A percentile compares a stretch with the other conserved stretches of the same genome.
Evolutionary conservation across 2,888 invertebrate species (phyloP).

Genomic region (Arctia plantaginis): DNA sequence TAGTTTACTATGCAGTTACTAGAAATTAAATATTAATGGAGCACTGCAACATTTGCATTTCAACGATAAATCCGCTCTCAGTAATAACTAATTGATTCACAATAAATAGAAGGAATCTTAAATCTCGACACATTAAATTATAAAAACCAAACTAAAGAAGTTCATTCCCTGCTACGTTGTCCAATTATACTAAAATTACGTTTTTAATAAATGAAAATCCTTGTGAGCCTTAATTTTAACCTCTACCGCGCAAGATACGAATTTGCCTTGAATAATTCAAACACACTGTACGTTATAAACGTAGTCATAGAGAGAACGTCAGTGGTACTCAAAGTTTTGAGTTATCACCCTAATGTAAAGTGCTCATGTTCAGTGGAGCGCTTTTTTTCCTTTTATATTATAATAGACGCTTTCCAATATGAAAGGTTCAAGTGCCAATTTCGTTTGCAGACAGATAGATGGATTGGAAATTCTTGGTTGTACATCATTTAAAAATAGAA

Average conservation of each 20-base stretch:
- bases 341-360: slow-evolving; percentile 17
- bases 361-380: slow-evolving; percentile 7
- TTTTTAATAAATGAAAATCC: slow-evolving; percentile 69
- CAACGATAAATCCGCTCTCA: background rate
- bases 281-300: slow-evolving; percentile 52
- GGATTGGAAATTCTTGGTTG: background rate
- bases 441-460: background rate
- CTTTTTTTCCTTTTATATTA: slow-evolving; percentile 5
- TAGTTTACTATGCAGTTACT: slow-evolving; percentile 2
- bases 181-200: slow-evolving; percentile 70
- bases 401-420: background rate
- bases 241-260: slow-evolving; percentile 55
- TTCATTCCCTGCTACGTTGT: slow-evolving; percentile 40
- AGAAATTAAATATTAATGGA: slow-evolving; percentile 11
- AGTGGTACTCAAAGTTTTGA: slow-evolving; percentile 46
- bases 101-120: slow-evolving; percentile 18
- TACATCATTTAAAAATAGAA: background rate
- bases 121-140: slow-evolving; percentile 52
- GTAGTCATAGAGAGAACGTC: slow-evolving; percentile 35
- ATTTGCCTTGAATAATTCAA: slow-evolving; percentile 61
- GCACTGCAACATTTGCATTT: slow-evolving; percentile 3
- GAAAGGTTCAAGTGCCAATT: background rate
- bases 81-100: slow-evolving; percentile 5
- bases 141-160: slow-evolving; percentile 36
- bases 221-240: slow-evolving; percentile 64